These are phyloP conservation scores for Anguilla japonica DNA, from an alignment of 2,113 vertebrate species.

Conservation along the genomic window DNA sequence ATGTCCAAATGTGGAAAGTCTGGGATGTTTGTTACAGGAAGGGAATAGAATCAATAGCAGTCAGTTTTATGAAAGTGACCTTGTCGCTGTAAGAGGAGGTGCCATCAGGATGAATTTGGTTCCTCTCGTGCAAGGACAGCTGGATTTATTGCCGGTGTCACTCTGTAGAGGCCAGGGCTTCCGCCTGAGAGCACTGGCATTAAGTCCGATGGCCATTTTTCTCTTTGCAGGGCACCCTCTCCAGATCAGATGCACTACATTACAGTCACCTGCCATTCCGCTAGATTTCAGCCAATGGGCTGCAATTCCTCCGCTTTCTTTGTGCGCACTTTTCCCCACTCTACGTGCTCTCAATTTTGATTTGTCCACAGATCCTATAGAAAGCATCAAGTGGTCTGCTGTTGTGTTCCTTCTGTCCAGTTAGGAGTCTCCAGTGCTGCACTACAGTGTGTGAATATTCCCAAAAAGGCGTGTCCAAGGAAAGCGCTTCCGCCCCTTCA, in stretches of 20 bases:
- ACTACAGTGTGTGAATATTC: background rate
- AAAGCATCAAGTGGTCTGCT: background rate
- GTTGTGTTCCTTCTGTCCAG: background rate
- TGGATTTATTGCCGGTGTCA: background rate
- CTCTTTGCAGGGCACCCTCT: background rate
- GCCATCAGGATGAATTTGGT: background rate
- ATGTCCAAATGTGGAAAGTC: background rate
- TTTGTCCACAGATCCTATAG: too few relatives aligned
- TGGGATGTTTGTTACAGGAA: background rate
- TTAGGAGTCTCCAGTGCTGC: background rate
- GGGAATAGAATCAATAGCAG: background rate
- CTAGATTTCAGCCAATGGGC: background rate
- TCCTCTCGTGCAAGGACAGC: background rate
- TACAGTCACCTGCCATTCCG: background rate
- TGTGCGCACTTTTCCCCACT: background rate
- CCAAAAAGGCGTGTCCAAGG: background rate
- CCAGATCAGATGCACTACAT: background rate
- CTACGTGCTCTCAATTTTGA: too few relatives aligned
- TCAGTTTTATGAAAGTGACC: slow-evolving; percentile 7
- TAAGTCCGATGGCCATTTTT: background rate
- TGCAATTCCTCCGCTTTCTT: background rate
- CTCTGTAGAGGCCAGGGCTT: background rate
- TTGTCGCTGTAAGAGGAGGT: background rate
- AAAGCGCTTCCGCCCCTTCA: background rate
- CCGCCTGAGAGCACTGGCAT: background rate